Base-by-base conservation (phyloP, 2,888 invertebrate species). In the Zygaena filipendulae region DNA sequence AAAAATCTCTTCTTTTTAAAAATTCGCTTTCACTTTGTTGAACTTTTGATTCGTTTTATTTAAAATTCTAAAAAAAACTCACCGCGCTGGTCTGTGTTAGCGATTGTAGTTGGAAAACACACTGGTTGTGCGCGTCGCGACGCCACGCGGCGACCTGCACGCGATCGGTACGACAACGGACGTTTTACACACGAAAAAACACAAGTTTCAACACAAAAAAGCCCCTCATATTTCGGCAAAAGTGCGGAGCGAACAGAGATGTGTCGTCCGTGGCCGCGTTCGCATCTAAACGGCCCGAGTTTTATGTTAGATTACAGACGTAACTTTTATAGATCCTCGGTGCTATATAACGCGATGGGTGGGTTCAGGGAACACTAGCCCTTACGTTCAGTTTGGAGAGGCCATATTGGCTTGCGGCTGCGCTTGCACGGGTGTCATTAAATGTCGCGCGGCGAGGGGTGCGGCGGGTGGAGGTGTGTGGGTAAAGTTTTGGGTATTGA, bases 281-380 rank as follows among this genome's bases (percentile, higher is more conserved):
- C 77, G 68, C 79, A 79, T 79, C 79, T 79, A 79, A 79, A 77
- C 79, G 79, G 79, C 75, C 77, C 72, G 77, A 77, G 75, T 79
- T 79, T 79, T 79, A 79, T 79, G 79, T 79, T 77, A 79, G 79
- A 79, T 79, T 79, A 79, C 79, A 79, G 77, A 79, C 79, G 77
- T 79, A 77, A 79, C 77, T 79, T 79, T 79, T 79, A 79, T 79
- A 79, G 79, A 79, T 79, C 79, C 77, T 79, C 77, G 74, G 77
- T 77, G 77, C 79, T 79, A 79, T 79, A 79, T 79, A 79, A 77
- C 79, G 75, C 69, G 74, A 72, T 69, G 70, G 70, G 62, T 59
- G 62, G 52, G 57, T 60, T 53, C 61, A 61, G 52, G 59, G 66
- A 58, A 75, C 57, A 60, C 49, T 71, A 53, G 60, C 56, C 68